Conservation (phyloP, 2,888 invertebrate genomes). For the Chrysomela aeneicollis region DNA sequence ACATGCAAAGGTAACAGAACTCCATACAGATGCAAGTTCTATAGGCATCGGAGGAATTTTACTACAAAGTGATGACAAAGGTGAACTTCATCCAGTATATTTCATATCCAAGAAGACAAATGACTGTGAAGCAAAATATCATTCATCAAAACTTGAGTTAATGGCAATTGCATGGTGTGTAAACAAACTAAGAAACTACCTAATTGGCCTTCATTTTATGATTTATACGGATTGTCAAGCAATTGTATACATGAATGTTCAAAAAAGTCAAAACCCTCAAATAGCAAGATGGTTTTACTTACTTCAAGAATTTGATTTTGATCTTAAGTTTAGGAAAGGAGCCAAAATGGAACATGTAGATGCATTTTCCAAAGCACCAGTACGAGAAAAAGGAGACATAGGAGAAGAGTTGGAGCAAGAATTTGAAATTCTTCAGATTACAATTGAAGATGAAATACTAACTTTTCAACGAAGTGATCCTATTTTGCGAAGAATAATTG, state of each 20-base stretch:
- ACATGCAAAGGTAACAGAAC: conserved; percentile 28
- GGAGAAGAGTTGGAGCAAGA: background rate
- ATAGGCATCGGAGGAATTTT: conserved; percentile 44
- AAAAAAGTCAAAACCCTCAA: conserved; percentile 43
- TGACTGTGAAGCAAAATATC: conserved; percentile 40
- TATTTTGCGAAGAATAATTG: background rate
- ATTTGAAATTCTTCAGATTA: too few species aligned
- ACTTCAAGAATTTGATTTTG: conserved; percentile 39
- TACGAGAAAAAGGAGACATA: background rate
- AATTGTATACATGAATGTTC: conserved; percentile 36
- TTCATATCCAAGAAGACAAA: conserved; percentile 44
- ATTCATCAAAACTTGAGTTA: conserved; percentile 42
- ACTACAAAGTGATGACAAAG: conserved; percentile 40
- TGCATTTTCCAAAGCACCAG: conserved; percentile 38
- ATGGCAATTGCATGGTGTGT: conserved; percentile 44
- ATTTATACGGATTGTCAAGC: conserved; percentile 48
- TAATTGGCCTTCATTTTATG: conserved; percentile 42
- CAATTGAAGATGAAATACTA: conserved; percentile 1
- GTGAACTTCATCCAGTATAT: conserved; percentile 41
- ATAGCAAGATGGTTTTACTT: conserved; percentile 39
- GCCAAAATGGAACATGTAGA: conserved; percentile 41
- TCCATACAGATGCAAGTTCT: conserved; percentile 40
- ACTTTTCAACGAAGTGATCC: background rate
- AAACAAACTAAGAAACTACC: conserved; percentile 40
- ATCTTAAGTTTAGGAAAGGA: conserved; percentile 40